Base-by-base conservation (phyloP, 2,888 invertebrate genomes). In the Ichneumoninae sp. region DNA sequence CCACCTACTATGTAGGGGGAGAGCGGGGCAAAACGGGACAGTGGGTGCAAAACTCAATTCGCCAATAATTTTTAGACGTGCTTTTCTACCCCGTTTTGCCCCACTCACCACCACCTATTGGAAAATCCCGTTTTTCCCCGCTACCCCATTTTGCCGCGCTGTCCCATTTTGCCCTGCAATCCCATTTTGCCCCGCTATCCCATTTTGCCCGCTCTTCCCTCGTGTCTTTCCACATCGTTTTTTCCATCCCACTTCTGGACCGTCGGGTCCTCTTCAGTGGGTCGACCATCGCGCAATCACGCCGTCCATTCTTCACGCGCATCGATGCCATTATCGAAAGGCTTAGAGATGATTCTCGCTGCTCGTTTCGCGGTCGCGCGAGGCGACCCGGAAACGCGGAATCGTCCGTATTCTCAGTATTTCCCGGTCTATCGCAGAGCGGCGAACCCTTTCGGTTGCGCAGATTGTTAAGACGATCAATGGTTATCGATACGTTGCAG, bases 261-360 rank as follows among this genome's bases (percentile, higher is more conserved):
- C 26, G 10, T 8, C 57, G 26, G 10, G 22, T 19, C 54, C 22
- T 22, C 19, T 19, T 10, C 22, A 10, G 19, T 19, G n/a, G 19
- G 54, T 54, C 10, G 54, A 54, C 54, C 19, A 19, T 54, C 10
- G 54, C 54, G 22, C 22, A 60, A 54, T 54, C 52, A 19, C 52
- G 60, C 60, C 30, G 13, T 60, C 60, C 60, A 30, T 16, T 60
- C 60, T 60, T 30, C 16, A 30, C 10, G 30, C 16, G 60, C 30
- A 60, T 26, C 60, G 60, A 5, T 26, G 60, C 4, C 60, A 78
- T 86, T 79, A 85, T 80, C 86, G 62, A 80, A 52, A 68, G 50
- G 71, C 60, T 30, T 3, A 19, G 44, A 16, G 16, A 47, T 47
- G 44, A 47, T 47, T 47, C 44, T 47, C 13, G 44, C 13, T 10